These are phyloP conservation scores for Bubalus kerabau DNA, from an alignment of 2,113 vertebrate species.

Conservation along the genomic window DNA sequence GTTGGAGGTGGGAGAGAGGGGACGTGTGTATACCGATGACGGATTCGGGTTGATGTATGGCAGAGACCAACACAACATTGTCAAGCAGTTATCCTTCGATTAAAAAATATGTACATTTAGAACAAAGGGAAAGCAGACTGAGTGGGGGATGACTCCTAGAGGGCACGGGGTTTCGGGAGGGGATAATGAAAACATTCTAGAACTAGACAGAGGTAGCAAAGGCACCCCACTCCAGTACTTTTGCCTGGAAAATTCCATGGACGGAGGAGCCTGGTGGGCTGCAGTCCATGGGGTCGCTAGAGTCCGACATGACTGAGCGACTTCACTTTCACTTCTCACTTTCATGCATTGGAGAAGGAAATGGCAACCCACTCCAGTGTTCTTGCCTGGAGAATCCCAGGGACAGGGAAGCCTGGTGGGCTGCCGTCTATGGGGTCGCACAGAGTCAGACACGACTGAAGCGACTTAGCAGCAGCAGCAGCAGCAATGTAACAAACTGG, in stretches of 20 bases:
- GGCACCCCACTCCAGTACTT: too few relatives aligned
- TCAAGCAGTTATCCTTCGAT: background rate
- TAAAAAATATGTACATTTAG: background rate
- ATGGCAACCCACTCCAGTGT: too few relatives aligned
- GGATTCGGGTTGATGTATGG: background rate
- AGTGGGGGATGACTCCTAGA: rapidly evolving
- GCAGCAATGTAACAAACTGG: too few relatives aligned
- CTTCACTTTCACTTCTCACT: too few relatives aligned
- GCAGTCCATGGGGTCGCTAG: too few relatives aligned
- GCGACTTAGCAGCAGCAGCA: too few relatives aligned
- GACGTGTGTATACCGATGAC: rapidly evolving
- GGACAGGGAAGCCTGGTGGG: rapidly evolving
- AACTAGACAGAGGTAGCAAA: background rate
- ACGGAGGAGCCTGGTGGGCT: rapidly evolving
- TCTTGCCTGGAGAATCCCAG: too few relatives aligned
- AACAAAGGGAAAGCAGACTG: background rate
- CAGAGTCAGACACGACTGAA: too few relatives aligned
- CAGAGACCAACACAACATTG: background rate
- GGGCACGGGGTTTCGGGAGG: rapidly evolving
- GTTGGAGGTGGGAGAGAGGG: background rate
- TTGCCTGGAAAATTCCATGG: too few relatives aligned
- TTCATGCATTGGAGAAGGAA: too few relatives aligned
- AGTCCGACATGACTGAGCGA: too few relatives aligned
- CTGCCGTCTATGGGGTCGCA: too few relatives aligned
- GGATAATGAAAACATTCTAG: background rate